These are phyloP conservation scores for Madoqua kirkii DNA, from an alignment of 2,113 vertebrate genomes.

Conservation along the genomic window DNA sequence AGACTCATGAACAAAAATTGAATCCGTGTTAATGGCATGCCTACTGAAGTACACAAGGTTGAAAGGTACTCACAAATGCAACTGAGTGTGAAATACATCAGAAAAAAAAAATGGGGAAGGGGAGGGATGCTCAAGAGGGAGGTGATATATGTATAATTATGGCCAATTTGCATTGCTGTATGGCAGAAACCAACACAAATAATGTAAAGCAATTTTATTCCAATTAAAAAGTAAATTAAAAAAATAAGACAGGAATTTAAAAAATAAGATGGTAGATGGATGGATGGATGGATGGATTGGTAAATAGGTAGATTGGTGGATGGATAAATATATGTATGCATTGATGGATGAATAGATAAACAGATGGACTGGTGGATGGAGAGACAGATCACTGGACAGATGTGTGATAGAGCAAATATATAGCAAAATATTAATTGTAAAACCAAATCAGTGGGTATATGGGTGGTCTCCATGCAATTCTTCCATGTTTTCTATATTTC, in stretches of 20 bases:
- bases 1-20: background rate
- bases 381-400: background rate
- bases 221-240: background rate
- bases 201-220: background rate
- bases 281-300: background rate
- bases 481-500: background rate
- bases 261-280: background rate
- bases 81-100: background rate
- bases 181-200: background rate
- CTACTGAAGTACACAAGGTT: background rate
- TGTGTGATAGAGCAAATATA: background rate
- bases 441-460: too few species aligned
- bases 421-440: background rate
- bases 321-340: too few species aligned
- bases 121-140: background rate
- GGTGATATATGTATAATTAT: background rate
- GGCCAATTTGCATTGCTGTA: background rate
- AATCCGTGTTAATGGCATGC: background rate
- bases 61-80: background rate
- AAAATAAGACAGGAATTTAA: background rate
- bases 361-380: background rate
- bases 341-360: background rate
- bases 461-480: background rate
- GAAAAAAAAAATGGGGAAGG: background rate
- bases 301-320: too few species aligned